A percentile compares a stretch with the other conserved stretches of the same genome.
Evolutionary conservation across 2,797 vertebrate species (phyloP).

Genomic region (Mormyrops attenuatus): DNA sequence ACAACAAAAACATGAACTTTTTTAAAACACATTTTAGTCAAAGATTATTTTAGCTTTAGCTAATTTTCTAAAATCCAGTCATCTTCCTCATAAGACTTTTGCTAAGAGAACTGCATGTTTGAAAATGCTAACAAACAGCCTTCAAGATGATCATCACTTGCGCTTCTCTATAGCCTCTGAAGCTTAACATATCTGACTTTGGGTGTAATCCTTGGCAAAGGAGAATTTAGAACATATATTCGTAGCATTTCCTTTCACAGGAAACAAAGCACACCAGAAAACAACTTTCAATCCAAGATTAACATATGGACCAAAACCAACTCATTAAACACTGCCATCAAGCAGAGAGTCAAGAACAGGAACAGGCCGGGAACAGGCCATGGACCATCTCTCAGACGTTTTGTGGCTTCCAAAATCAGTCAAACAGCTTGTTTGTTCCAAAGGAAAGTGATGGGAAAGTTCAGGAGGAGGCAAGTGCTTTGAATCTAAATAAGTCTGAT

Average conservation of each 20-base stretch:
- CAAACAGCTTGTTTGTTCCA: not conserved
- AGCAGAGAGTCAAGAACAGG: not conserved
- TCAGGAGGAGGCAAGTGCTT: not conserved
- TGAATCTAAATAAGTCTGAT: constrained; percentile 22
- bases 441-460: constrained; percentile 5
- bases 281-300: not conserved
- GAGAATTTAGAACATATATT: not conserved
- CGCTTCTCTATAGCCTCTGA: not conserved
- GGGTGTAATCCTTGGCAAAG: not conserved
- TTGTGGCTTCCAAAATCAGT: not conserved
- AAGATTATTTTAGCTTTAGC: not conserved
- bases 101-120: not conserved
- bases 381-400: not conserved
- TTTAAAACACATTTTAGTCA: not conserved
- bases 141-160: not conserved
- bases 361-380: not conserved
- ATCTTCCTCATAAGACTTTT: not conserved
- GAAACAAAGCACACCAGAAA: not conserved
- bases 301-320: not conserved
- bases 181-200: not conserved
- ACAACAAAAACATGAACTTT: not conserved
- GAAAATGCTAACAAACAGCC: not conserved
- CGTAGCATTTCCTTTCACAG: not conserved
- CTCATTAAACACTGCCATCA: not conserved
- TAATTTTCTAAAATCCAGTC: not conserved